phyloP scores from a whole-genome alignment of 2,888 invertebrate species.

The Nomada goodeniana region DNA sequence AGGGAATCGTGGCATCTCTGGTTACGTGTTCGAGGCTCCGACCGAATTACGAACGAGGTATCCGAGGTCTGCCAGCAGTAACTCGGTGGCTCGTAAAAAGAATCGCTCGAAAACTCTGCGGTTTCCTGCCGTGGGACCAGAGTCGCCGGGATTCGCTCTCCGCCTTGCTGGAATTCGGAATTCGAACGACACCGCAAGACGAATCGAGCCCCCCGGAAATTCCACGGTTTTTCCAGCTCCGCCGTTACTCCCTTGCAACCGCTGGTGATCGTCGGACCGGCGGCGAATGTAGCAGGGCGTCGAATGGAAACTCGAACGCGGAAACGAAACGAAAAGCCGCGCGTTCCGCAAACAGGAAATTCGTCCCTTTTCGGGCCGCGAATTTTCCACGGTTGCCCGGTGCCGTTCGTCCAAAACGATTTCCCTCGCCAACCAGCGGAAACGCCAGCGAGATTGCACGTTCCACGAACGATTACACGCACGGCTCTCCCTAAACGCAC shows the following conservation, averaged over 20 bases:
- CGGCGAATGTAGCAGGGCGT: not conserved
- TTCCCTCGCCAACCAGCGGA: constrained; percentile 11
- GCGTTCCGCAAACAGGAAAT: constrained; percentile 4
- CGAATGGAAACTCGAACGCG: not conserved
- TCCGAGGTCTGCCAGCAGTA: constrained; percentile 46
- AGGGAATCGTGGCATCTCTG: constrained; percentile 10
- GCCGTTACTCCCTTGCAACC: not conserved
- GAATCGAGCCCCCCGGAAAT: not conserved
- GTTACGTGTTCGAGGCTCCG: constrained; percentile 48
- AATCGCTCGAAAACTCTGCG: constrained; percentile 51
- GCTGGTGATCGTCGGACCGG: not conserved
- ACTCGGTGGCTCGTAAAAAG: constrained; percentile 60
- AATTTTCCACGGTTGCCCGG: not conserved
- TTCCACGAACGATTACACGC: constrained; percentile 29
- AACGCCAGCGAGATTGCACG: constrained; percentile 24
- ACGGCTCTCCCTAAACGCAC: constrained; percentile 40
- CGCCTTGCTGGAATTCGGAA: not conserved
- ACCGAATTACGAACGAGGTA: constrained; percentile 49
- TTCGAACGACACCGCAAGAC: constrained; percentile 12
- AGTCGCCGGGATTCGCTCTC: constrained; percentile 12
- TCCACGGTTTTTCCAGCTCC: not conserved
- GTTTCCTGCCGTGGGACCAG: constrained; percentile 33
- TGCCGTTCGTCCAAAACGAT: not conserved
- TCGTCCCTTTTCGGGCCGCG: not conserved
- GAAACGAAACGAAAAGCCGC: not conserved